These are phyloP conservation scores for Podarcis siculus DNA, from an alignment of 2,797 vertebrate genomes.

Conservation along the genomic window DNA sequence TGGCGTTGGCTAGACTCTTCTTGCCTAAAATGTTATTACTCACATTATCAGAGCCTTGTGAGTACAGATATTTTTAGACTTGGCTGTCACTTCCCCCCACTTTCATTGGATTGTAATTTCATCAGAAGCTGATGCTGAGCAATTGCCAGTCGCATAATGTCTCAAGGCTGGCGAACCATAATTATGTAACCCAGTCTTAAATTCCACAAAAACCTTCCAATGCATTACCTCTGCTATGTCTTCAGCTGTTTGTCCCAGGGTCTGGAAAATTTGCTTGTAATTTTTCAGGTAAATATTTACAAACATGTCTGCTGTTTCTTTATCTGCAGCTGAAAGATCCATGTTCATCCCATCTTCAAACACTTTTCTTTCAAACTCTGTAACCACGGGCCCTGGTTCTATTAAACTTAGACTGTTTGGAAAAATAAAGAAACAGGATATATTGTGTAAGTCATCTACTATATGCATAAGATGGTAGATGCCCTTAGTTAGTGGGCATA, in stretches of 20 bases:
- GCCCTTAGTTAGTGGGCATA: background rate
- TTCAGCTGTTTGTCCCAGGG: constrained; percentile 84
- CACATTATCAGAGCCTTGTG: background rate
- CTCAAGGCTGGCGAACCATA: background rate
- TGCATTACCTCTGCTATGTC: constrained; percentile 85
- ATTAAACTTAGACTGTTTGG: constrained; percentile 84
- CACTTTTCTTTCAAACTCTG: constrained; percentile 89
- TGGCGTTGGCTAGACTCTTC: background rate
- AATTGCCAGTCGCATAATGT: background rate
- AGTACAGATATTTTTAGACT: background rate
- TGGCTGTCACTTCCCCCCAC: too few relatives aligned
- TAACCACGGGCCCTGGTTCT: constrained; percentile 88
- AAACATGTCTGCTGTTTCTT: constrained; percentile 88
- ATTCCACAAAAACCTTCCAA: background rate
- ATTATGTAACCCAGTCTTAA: background rate
- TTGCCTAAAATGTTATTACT: background rate
- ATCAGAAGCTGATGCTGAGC: background rate
- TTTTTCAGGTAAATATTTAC: constrained; percentile 87
- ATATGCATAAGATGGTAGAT: accelerated
- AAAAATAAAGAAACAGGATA: background rate
- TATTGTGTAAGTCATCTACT: background rate
- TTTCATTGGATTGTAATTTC: background rate
- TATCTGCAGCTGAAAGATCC: constrained; percentile 86
- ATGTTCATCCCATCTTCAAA: constrained; percentile 85
- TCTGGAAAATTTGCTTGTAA: constrained; percentile 87